These are phyloP conservation scores for Chunga burmeisteri DNA, from an alignment of 2,113 vertebrate species.

Conservation along the genomic window DNA sequence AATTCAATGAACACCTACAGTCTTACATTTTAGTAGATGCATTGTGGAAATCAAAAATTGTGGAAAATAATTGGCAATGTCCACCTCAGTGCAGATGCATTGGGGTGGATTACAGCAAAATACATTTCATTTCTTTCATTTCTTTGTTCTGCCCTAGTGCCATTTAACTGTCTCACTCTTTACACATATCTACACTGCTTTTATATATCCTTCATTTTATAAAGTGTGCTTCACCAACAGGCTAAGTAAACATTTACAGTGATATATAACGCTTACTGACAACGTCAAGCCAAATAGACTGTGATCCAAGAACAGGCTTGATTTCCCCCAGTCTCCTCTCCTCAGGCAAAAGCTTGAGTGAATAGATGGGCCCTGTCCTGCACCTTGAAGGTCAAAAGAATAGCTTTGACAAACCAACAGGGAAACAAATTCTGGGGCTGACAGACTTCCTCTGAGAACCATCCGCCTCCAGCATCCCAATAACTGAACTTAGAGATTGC, in stretches of 20 bases:
- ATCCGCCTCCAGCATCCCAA: background rate
- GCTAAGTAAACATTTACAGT: constrained; percentile 61
- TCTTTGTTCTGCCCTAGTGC: constrained; percentile 19
- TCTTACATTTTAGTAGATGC: background rate
- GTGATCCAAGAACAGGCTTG: constrained; percentile 56
- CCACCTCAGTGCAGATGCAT: background rate
- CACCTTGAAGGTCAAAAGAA: constrained; percentile 72
- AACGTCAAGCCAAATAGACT: constrained; percentile 69
- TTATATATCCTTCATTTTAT: constrained; percentile 22
- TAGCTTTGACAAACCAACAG: constrained; percentile 59
- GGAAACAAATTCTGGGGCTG: constrained; percentile 51
- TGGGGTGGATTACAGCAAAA: background rate
- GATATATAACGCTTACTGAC: constrained; percentile 67
- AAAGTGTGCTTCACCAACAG: constrained; percentile 34
- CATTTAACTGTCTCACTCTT: constrained; percentile 22
- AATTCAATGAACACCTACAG: background rate
- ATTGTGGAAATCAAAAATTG: background rate
- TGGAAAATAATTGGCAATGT: background rate
- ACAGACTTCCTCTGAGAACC: constrained; percentile 35
- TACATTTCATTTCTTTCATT: background rate
- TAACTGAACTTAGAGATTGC: background rate
- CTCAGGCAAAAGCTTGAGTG: constrained; percentile 60
- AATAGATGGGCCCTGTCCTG: constrained; percentile 54
- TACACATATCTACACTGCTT: background rate
- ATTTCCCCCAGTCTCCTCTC: constrained; percentile 60